Base-by-base conservation (phyloP, 2,113 vertebrate genomes). In the Sinocyclocheilus rhinocerous region DNA sequence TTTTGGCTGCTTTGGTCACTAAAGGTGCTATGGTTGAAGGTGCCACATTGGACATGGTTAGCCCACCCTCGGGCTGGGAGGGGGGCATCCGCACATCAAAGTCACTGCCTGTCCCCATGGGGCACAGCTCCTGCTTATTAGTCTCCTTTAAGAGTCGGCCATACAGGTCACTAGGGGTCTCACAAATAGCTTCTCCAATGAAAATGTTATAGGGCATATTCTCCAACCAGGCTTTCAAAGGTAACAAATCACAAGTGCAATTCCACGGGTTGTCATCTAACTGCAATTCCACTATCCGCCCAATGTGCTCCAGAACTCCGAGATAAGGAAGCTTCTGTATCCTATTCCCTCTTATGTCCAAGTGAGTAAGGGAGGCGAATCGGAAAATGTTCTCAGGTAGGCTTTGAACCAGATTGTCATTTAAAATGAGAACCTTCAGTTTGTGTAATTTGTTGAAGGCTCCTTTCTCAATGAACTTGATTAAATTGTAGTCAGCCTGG, bases 131-230 rank as follows among this genome's bases (percentile, higher is more conserved):
- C 92, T 98, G 97, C 81, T 98, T 98, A 90, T 97, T 99, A 84
- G 97, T 99, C 91, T 99, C 98, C 85, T 99, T 99, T 88, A 99
- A 93, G 52, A 98, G 96, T 88, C 97, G 95, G 75, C 98, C 98
- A 0, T 99, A 99, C 90, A 99, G 91, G 91, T 99, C 97, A 84
- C 96, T 98, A 24, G 98, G 98, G 0, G 97, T 99, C 91, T 99
- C 98, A 65, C 98, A 99, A 90, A 99, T 97, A 69, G 98, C 98
- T 91, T 99, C 98, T 1, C 98, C 98, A 20, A 99, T 99, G 91
- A 98, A 98, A 92, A 99, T 99, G 85, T 97, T 98, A 86, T 99
- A 99, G 88, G 98, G 98, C 98, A 99, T 99, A 90, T 99, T 99
- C 94, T 99, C 98, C 92, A 99, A 91, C 98, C 98, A 99, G 0